phyloP scores from a whole-genome alignment of 2,113 vertebrate genomes.

The Xiphophorus hellerii region DNA sequence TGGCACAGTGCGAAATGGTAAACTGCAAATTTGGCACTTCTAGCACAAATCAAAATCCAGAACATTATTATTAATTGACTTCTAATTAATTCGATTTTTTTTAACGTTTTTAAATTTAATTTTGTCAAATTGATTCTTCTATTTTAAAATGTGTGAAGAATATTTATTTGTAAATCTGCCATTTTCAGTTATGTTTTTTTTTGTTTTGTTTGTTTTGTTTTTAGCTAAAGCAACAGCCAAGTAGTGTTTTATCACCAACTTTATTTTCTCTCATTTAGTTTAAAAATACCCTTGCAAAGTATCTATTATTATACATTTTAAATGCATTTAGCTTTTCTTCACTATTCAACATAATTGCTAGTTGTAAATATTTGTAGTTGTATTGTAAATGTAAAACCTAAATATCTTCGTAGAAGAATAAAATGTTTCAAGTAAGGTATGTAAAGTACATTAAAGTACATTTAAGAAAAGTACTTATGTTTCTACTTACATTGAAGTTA shows the following conservation, averaged over 20 bases:
- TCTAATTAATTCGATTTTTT: not conserved
- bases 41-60: no score
- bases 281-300: not conserved
- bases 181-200: not conserved
- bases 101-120: not conserved
- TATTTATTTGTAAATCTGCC: no score
- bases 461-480: not conserved
- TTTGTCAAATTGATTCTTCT: not conserved
- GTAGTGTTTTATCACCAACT: not conserved
- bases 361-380: not conserved
- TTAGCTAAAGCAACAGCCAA: not conserved
- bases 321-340: not conserved
- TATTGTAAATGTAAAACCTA: not conserved
- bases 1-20: no score
- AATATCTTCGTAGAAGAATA: not conserved
- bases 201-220: not conserved
- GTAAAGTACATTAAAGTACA: no score
- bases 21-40: not conserved
- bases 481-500: not conserved
- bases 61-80: no score
- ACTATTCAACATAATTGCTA: not conserved
- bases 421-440: not conserved
- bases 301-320: not conserved
- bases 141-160: no score
- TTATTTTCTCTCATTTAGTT: no score